Percentiles rank a stretch among this genome's conserved stretches.
These are phyloP conservation scores for Bagarius yarrelli DNA, from an alignment of 2,113 vertebrate genomes.

Conservation along the genomic window DNA sequence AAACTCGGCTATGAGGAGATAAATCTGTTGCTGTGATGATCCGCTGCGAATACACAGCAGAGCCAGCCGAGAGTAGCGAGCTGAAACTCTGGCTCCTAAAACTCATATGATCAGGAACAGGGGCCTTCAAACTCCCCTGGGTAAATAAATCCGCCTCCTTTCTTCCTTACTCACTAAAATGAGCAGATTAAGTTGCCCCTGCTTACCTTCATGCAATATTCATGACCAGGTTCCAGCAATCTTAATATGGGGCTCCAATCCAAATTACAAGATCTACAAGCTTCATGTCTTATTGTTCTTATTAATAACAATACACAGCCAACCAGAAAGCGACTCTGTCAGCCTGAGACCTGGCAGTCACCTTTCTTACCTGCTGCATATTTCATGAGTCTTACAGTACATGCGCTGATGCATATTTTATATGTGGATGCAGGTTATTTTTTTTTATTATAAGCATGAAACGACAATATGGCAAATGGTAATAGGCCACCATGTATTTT, in stretches of 20 bases:
- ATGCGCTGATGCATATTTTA: slow-evolving; percentile 56
- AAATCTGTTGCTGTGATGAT: slow-evolving; percentile 44
- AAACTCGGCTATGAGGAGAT: slow-evolving; percentile 48
- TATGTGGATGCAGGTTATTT: slow-evolving; percentile 34
- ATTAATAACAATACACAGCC: slow-evolving; percentile 24
- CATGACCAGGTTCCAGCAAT: slow-evolving; percentile 22
- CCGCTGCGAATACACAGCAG: slow-evolving; percentile 22
- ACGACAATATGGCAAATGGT: not conserved
- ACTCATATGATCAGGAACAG: slow-evolving; percentile 21
- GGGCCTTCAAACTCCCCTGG: not conserved
- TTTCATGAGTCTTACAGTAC: slow-evolving; percentile 58
- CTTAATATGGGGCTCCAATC: slow-evolving; percentile 26
- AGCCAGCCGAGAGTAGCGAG: not conserved
- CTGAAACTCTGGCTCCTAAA: slow-evolving; percentile 10
- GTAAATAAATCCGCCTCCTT: slow-evolving; percentile 31
- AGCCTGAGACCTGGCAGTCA: slow-evolving; percentile 24
- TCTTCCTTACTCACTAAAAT: slow-evolving; percentile 9
- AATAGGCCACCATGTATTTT: not conserved
- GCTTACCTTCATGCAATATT: slow-evolving; percentile 47
- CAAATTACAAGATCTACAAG: slow-evolving; percentile 27
- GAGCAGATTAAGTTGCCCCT: slow-evolving; percentile 35
- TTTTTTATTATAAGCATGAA: slow-evolving; percentile 24
- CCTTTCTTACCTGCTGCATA: slow-evolving; percentile 52
- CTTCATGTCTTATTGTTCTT: slow-evolving; percentile 17
- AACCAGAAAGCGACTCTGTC: slow-evolving; percentile 44